A percentile compares a stretch with the other conserved stretches of the same genome.
These are phyloP conservation scores for Heliconius aoede DNA, from an alignment of 2,888 invertebrate genomes.

Conservation along the genomic window DNA sequence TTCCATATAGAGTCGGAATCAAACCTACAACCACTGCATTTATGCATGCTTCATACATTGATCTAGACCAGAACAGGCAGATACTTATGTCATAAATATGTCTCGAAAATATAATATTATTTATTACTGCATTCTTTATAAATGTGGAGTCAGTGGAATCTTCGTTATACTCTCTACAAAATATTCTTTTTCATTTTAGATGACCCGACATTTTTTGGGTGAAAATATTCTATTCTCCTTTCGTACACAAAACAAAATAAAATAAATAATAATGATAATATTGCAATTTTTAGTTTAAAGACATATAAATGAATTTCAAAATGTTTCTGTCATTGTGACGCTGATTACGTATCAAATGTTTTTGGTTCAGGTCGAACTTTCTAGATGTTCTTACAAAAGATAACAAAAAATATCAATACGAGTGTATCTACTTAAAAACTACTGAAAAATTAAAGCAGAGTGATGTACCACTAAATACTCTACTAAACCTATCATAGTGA, in stretches of 20 bases:
- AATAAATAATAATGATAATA: no score
- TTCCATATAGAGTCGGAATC: no score
- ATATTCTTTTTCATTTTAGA: constrained; percentile 13
- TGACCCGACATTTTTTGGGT: constrained; percentile 15
- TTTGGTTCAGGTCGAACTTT: background rate
- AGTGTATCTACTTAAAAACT: no score
- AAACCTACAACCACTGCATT: no score
- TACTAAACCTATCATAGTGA: background rate
- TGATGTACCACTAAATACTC: background rate
- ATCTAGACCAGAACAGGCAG: background rate
- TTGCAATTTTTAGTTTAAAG: no score
- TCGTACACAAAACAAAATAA: no score
- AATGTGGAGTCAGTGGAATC: constrained; percentile 2
- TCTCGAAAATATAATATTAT: background rate
- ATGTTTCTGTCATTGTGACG: no score
- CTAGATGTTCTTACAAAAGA: background rate
- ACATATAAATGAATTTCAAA: no score
- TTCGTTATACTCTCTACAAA: constrained; percentile 10
- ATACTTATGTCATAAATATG: background rate
- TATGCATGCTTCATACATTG: background rate
- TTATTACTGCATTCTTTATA: constrained; percentile 4
- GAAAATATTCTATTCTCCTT: constrained; percentile 9
- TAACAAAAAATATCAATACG: no score
- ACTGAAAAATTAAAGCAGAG: no score
- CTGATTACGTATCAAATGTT: no score